Evolutionary conservation across 2,113 vertebrate genomes (phyloP).

Genomic region (Poeciliopsis retropinna): DNA sequence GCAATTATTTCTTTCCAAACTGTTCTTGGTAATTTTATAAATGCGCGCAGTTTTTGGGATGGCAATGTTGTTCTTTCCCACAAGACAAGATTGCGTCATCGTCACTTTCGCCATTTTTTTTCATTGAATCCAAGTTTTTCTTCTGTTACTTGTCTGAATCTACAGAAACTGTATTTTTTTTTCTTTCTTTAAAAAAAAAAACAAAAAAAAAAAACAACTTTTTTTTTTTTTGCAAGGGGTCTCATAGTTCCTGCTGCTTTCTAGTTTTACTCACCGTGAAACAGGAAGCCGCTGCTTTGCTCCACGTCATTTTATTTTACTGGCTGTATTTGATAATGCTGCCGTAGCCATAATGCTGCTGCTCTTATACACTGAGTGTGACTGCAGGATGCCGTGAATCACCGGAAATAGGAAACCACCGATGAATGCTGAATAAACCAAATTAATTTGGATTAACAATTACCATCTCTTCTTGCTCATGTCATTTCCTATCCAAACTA

Average conservation of each 20-base stretch:
- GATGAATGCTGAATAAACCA: too few relatives aligned
- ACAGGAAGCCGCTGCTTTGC: not conserved
- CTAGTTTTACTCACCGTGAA: not conserved
- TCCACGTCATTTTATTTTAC: not conserved
- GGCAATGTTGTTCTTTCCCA: not conserved
- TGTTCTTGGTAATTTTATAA: not conserved
- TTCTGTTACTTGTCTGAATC: not conserved
- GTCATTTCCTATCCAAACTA: not conserved
- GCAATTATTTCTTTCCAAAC: not conserved
- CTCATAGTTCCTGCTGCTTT: not conserved
- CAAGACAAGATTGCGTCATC: not conserved
- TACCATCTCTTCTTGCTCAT: not conserved
- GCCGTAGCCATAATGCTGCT: too few relatives aligned
- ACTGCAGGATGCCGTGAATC: not conserved
- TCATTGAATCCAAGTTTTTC: not conserved
- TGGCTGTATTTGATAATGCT: not conserved
- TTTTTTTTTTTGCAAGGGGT: not conserved
- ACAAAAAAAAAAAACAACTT: too few relatives aligned
- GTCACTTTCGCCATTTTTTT: not conserved
- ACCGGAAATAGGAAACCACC: not conserved
- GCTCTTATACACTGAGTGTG: too few relatives aligned
- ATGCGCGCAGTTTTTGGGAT: not conserved
- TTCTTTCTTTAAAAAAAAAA: too few relatives aligned
- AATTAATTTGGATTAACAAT: not conserved
- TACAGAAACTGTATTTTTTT: too few relatives aligned